Evolutionary conservation across 2,797 vertebrate species (phyloP).

Genomic region (Tokudaia muenninki): DNA sequence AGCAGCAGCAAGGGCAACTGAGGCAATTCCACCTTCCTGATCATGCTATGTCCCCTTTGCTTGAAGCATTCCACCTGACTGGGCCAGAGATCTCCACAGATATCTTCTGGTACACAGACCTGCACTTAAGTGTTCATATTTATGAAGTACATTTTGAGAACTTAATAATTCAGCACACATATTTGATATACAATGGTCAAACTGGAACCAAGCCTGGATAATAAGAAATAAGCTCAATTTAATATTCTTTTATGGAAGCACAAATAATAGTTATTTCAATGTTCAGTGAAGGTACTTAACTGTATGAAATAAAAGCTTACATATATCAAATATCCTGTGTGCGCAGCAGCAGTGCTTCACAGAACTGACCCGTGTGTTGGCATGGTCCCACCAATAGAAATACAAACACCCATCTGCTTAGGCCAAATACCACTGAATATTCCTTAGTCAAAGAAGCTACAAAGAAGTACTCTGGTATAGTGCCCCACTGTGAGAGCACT

Average conservation of each 20-base stretch:
- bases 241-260: neutral
- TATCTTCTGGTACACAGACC: neutral
- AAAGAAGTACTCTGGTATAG: slow-evolving; percentile 61
- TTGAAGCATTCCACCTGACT: no score
- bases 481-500: slow-evolving; percentile 61
- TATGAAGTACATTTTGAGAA: neutral
- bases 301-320: slow-evolving; percentile 66
- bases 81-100: neutral
- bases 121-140: neutral
- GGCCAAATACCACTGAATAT: slow-evolving; percentile 40
- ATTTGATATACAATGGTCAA: neutral
- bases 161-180: neutral
- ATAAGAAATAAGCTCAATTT: neutral
- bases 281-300: slow-evolving; percentile 47
- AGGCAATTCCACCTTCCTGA: neutral
- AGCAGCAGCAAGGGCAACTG: no score
- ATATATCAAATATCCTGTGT: slow-evolving; percentile 16
- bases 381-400: slow-evolving; percentile 51
- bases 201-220: neutral
- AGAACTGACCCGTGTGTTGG: slow-evolving; percentile 43
- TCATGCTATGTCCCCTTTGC: neutral
- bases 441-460: neutral
- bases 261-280: slow-evolving; percentile 69
- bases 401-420: slow-evolving; percentile 17
- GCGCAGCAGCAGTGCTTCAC: neutral